Evolutionary conservation across 2,113 vertebrate genomes (phyloP).

Genomic region (Ibidorhyncha struthersii): DNA sequence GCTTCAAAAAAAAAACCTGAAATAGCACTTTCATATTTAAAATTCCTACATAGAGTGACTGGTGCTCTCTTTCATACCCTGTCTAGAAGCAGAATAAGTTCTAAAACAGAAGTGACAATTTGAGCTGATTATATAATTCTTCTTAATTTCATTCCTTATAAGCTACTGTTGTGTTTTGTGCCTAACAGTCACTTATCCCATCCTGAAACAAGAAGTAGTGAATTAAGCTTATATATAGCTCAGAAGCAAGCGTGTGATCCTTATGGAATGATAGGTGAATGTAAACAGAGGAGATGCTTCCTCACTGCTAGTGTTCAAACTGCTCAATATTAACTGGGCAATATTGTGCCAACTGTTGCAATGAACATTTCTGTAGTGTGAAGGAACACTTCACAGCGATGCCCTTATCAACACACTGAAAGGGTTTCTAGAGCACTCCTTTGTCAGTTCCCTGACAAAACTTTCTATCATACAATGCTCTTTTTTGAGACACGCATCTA

Average conservation of each 20-base stretch:
- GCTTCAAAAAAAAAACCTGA: neutral
- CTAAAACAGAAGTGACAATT: neutral
- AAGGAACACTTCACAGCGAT: neutral
- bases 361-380: neutral
- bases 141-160: neutral
- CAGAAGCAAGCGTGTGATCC: neutral
- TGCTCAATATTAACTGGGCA: neutral
- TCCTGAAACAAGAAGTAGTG: neutral
- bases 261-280: neutral
- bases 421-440: neutral
- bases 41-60: neutral
- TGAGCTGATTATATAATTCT: neutral
- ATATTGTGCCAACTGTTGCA: neutral
- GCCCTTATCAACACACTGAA: neutral
- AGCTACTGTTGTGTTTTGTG: neutral
- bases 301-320: neutral
- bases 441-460: neutral
- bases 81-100: neutral
- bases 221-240: neutral
- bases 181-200: neutral
- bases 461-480: neutral
- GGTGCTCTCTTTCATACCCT: neutral
- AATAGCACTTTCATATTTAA: neutral
- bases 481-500: neutral
- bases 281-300: neutral